Conservation (phyloP, 2,797 vertebrate genomes). For the Phataginus tetradactyla region DNA sequence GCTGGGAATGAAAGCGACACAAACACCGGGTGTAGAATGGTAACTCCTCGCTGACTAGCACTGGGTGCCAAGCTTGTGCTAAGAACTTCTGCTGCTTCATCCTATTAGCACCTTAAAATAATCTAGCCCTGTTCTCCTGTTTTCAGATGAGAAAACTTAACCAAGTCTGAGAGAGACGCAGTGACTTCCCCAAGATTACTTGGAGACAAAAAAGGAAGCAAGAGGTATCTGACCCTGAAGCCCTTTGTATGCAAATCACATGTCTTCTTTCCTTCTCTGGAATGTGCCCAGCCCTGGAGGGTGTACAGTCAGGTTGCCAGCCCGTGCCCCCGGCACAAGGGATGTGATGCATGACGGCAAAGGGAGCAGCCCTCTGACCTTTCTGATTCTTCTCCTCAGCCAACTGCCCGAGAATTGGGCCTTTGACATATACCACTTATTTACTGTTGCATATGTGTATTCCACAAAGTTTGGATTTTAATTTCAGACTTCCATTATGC, state of each 20-base stretch:
- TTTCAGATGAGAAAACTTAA: neutral
- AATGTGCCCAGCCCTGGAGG: neutral
- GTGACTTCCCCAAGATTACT: neutral
- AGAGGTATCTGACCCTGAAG: neutral
- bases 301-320: neutral
- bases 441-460: neutral
- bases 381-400: neutral
- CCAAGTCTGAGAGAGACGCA: neutral
- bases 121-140: neutral
- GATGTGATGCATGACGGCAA: rapidly evolving
- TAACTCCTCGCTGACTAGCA: neutral
- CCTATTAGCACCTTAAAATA: neutral
- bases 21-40: no score
- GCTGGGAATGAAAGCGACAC: neutral
- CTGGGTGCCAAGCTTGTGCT: neutral
- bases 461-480: neutral
- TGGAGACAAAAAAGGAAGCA: neutral
- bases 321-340: neutral
- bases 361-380: neutral
- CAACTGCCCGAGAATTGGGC: neutral
- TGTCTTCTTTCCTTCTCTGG: neutral
- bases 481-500: neutral
- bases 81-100: neutral
- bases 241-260: neutral
- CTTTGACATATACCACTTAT: neutral